Conservation (phyloP, 2,113 vertebrate genomes). For the Leptodactylus fuscus region DNA sequence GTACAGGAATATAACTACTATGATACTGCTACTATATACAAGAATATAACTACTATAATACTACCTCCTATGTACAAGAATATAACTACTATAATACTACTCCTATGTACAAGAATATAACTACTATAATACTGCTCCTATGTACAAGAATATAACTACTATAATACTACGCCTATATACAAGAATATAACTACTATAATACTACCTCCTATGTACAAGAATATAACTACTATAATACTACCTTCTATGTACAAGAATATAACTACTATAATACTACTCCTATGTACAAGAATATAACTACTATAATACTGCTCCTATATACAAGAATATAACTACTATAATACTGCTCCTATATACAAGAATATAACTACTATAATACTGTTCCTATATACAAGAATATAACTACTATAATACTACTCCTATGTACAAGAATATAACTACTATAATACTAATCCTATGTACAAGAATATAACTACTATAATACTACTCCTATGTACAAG, state of each 20-base stretch:
- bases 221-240: too few species aligned
- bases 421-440: not conserved
- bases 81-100: constrained; percentile 13
- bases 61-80: constrained; percentile 4
- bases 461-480: not conserved
- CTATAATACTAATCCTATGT: not conserved
- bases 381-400: not conserved
- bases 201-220: not conserved
- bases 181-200: constrained; percentile 6
- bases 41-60: constrained; percentile 11
- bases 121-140: constrained; percentile 11
- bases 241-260: too few species aligned
- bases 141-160: constrained; percentile 13
- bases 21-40: not conserved
- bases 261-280: too few species aligned
- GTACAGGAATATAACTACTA: not conserved
- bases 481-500: not conserved
- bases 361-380: constrained; percentile 8
- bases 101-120: not conserved
- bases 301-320: not conserved
- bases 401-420: not conserved
- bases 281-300: too few species aligned
- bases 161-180: not conserved
- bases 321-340: constrained; percentile 10
- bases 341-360: not conserved